A percentile compares a stretch with the other conserved stretches of the same genome.
Evolutionary conservation across 1,140 invertebrate genomes (phyloP).

Genomic region (Anastatus disparis): DNA sequence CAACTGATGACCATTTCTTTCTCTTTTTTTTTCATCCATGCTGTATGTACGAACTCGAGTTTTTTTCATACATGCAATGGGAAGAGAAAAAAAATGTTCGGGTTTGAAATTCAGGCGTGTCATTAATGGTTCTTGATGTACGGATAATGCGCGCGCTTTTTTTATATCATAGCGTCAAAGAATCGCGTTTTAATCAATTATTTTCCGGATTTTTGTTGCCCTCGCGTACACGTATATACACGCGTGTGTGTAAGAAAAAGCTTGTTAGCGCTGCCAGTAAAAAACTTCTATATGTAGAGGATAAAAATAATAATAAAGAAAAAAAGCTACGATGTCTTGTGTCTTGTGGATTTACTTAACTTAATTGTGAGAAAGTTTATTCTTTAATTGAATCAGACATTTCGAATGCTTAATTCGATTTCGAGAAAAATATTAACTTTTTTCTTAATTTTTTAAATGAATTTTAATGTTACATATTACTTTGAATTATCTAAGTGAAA

Average conservation of each 20-base stretch:
- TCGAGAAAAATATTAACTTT: too few species aligned
- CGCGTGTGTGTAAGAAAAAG: slow-evolving; percentile 16
- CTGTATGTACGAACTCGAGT: background rate
- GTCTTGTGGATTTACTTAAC: background rate
- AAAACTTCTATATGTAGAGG: background rate
- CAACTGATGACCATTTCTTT: background rate
- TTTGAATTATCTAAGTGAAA: too few species aligned
- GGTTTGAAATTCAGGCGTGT: slow-evolving; percentile 13
- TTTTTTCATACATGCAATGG: too few species aligned
- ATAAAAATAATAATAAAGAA: background rate
- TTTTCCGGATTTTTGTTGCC: slow-evolving; percentile 16
- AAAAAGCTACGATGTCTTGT: too few species aligned
- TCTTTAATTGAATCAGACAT: background rate
- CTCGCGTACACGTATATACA: too few species aligned
- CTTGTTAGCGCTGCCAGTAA: slow-evolving; percentile 9
- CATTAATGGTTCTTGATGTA: slow-evolving; percentile 14
- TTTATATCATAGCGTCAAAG: background rate
- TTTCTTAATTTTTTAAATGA: too few species aligned
- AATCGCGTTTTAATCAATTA: slow-evolving; percentile 34
- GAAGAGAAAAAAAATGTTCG: too few species aligned
- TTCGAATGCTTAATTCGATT: too few species aligned
- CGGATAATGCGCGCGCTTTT: background rate
- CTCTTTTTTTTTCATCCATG: background rate
- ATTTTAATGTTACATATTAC: too few species aligned
- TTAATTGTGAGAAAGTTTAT: slow-evolving; percentile 26